Evolutionary conservation across 2,113 vertebrate genomes (phyloP).

Genomic region (Gymnarchus niloticus): DNA sequence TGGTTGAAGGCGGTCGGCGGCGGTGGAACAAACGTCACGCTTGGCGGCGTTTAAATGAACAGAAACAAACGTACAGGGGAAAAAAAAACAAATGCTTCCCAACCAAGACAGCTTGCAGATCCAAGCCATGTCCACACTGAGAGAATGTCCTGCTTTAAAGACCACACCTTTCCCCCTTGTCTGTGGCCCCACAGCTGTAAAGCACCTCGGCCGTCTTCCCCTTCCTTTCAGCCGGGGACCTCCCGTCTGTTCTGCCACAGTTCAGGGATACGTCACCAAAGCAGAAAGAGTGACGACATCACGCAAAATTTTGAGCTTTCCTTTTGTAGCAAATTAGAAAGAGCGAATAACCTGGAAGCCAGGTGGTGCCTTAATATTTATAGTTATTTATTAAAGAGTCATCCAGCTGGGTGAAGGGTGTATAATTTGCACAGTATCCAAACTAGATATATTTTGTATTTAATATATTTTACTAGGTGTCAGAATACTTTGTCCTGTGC

Average conservation of each 20-base stretch:
- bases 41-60: not conserved
- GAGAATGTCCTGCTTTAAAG: not conserved
- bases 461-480: constrained; percentile 26
- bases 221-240: too few relatives aligned
- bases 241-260: not conserved
- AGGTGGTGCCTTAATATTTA: constrained; percentile 63
- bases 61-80: not conserved
- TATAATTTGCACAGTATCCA: constrained; percentile 47
- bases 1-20: not conserved
- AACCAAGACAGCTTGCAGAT: not conserved
- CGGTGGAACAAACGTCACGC: not conserved
- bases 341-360: not conserved
- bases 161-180: not conserved
- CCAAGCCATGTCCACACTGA: not conserved
- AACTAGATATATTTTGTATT: constrained; percentile 17
- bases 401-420: constrained; percentile 72
- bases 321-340: not conserved
- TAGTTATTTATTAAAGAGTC: constrained; percentile 79
- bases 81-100: not conserved
- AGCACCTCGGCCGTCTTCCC: too few relatives aligned
- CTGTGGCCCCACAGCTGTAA: not conserved
- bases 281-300: not conserved
- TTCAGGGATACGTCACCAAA: not conserved
- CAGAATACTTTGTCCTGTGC: not conserved
- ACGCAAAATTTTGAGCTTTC: not conserved